Conservation (phyloP, 92 coral and sea anemone genomes). For the Zoanthus sansibaricus region DNA sequence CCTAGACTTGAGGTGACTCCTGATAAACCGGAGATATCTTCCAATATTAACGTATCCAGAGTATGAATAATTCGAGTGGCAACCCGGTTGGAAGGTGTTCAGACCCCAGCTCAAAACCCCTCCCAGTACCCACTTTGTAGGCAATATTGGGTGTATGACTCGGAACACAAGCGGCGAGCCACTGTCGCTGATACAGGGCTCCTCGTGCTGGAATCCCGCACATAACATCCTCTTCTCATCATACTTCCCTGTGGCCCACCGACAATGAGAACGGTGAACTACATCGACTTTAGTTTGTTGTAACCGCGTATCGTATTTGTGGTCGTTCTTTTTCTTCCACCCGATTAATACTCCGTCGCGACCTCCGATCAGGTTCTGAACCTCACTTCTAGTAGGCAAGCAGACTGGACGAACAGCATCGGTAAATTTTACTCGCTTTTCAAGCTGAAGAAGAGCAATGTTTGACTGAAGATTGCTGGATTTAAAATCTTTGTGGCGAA, state of each 20-base stretch:
- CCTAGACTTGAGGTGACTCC: conserved; percentile 53
- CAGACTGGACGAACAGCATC: conserved; percentile 80
- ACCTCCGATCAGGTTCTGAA: conserved; percentile 41
- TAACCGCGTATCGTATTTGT: conserved; percentile 67
- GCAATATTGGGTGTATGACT: conserved; percentile 50
- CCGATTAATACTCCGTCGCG: conserved; percentile 81
- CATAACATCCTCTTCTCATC: conserved; percentile 73
- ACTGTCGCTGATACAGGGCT: conserved; percentile 88
- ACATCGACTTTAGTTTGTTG: conserved; percentile 74
- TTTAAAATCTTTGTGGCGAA: conserved; percentile 75
- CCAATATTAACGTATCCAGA: conserved; percentile 82
- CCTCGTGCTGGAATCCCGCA: conserved; percentile 78
- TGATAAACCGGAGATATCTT: conserved; percentile 80
- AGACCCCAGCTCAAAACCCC: conserved; percentile 96
- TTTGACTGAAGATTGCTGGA: conserved; percentile 68
- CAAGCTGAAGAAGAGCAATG: conserved; percentile 84
- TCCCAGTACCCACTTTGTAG: conserved; percentile 78
- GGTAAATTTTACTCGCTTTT: conserved; percentile 71
- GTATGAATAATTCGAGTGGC: conserved; percentile 75
- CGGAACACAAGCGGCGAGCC: conserved; percentile 96
- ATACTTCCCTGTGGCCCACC: conserved; percentile 71
- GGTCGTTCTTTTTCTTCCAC: conserved; percentile 76
- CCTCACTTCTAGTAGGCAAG: conserved; percentile 74
- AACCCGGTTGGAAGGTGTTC: conserved; percentile 65
- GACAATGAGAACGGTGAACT: conserved; percentile 66